phyloP scores from a whole-genome alignment of 1,140 invertebrate species.

The Drosophila sulfurigaster region DNA sequence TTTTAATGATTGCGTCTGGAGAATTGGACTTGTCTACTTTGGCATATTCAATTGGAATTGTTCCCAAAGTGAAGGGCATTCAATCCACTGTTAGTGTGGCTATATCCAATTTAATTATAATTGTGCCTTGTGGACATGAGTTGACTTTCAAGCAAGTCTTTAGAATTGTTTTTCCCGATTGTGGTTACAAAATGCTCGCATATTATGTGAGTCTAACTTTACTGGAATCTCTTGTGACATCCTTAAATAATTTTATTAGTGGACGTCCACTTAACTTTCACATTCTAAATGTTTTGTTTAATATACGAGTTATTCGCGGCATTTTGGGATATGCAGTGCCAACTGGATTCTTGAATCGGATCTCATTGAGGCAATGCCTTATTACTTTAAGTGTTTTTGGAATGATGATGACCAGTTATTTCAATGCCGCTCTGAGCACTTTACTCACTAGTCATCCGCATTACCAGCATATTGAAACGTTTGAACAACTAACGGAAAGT shows the following conservation, averaged over 20 bases:
- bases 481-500: conserved; percentile 2
- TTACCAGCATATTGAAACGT: neutral
- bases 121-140: conserved; percentile 47
- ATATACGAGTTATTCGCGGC: conserved; percentile 17
- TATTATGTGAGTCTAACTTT: neutral
- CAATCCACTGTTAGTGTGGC: neutral
- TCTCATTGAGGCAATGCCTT: neutral
- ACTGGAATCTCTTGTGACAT: neutral
- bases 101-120: conserved; percentile 3
- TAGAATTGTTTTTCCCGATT: neutral
- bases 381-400: conserved; percentile 3
- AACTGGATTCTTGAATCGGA: neutral
- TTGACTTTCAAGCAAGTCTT: conserved; percentile 5
- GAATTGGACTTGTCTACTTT: conserved; percentile 39
- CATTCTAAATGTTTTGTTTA: neutral
- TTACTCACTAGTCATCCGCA: conserved; percentile 26
- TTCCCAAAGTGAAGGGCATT: neutral
- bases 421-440: conserved; percentile 20
- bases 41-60: neutral
- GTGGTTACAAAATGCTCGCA: neutral
- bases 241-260: neutral
- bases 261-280: neutral
- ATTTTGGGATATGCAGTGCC: neutral
- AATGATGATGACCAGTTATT: neutral
- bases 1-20: neutral